Percentiles rank a stretch among this genome's conserved stretches.
These are phyloP conservation scores for Cardiocondyla obscurior DNA, from an alignment of 1,140 invertebrate genomes.

Conservation along the genomic window DNA sequence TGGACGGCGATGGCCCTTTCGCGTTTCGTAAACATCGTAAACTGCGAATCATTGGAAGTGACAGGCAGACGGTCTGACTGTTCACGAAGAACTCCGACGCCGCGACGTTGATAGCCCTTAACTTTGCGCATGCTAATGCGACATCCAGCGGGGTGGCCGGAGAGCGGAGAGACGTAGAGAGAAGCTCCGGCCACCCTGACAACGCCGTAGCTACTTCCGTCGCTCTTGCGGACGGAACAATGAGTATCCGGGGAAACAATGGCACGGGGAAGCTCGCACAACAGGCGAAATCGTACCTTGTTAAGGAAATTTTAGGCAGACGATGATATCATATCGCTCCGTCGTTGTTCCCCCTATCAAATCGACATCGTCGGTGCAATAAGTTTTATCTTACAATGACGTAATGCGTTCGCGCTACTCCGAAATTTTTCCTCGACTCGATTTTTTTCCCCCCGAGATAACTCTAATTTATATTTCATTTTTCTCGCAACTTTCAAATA, in stretches of 20 bases:
- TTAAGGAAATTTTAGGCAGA: conserved; percentile 47
- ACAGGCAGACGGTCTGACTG: conserved; percentile 50
- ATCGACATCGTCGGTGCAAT: not conserved
- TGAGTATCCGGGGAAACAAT: conserved; percentile 52
- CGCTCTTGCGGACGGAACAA: conserved; percentile 42
- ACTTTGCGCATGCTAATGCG: conserved; percentile 58
- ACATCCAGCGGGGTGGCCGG: conserved; percentile 12
- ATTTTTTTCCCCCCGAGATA: not conserved
- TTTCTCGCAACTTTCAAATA: not conserved
- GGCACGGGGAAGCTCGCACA: conserved; percentile 24
- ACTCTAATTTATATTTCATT: not conserved
- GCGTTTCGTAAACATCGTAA: conserved; percentile 57
- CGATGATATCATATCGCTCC: conserved; percentile 22
- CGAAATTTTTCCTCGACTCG: not conserved
- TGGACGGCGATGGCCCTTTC: conserved; percentile 50
- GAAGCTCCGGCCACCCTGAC: conserved; percentile 25
- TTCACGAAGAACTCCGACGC: conserved; percentile 52
- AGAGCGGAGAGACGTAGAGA: not conserved
- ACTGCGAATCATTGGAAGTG: conserved; percentile 55
- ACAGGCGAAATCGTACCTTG: conserved; percentile 41
- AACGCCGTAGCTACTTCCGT: conserved; percentile 43
- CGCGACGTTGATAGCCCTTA: conserved; percentile 57
- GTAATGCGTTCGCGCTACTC: not conserved
- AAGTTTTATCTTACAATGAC: not conserved
- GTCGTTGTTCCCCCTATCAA: not conserved